Evolutionary conservation across 2,113 vertebrate genomes (phyloP).

Genomic region (Grus americana): DNA sequence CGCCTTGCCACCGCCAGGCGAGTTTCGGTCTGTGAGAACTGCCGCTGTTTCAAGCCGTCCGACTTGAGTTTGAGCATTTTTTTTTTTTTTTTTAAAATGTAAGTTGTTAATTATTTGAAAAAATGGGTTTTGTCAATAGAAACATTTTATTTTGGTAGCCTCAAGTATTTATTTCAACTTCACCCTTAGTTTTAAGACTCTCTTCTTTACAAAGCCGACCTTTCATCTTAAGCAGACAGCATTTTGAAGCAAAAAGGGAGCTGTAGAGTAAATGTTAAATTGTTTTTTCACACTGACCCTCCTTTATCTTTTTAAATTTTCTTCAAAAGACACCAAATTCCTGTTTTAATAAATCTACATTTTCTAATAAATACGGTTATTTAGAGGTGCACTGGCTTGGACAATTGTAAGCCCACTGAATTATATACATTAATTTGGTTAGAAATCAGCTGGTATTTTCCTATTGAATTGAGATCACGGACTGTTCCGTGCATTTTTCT

Average conservation of each 20-base stretch:
- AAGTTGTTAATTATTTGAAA: background rate
- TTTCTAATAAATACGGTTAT: background rate
- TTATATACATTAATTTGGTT: background rate
- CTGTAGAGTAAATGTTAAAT: background rate
- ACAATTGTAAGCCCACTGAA: background rate
- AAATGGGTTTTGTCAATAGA: background rate
- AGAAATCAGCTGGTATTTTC: constrained; percentile 17
- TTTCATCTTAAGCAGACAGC: background rate
- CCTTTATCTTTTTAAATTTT: background rate
- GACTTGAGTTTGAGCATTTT: background rate
- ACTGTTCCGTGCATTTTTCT: background rate
- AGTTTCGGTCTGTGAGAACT: background rate
- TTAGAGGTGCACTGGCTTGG: background rate
- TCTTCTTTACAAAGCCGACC: background rate
- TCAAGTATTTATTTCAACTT: background rate
- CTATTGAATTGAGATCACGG: background rate
- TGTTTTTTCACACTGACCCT: background rate
- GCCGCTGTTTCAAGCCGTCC: rapidly evolving
- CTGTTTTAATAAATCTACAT: background rate
- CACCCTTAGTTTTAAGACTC: background rate
- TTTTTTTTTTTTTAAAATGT: rapidly evolving
- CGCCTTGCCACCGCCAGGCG: rapidly evolving
- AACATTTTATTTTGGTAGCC: background rate
- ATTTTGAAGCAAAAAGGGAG: background rate
- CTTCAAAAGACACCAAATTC: background rate